These are phyloP conservation scores for Lerista edwardsae DNA, from an alignment of 2,797 vertebrate species.

Conservation along the genomic window DNA sequence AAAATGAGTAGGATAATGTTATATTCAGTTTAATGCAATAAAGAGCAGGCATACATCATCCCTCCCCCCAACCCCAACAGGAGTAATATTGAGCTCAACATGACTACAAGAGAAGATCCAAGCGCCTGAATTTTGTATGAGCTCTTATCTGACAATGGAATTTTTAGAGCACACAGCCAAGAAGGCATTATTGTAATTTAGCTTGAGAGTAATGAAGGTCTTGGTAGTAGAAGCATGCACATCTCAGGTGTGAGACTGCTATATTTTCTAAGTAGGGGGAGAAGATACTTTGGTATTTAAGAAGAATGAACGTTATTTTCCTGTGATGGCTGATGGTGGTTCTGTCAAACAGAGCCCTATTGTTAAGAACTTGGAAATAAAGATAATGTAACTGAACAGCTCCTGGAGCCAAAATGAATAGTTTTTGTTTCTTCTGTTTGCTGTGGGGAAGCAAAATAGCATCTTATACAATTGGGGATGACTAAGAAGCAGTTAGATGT, in stretches of 20 bases:
- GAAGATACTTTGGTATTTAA: constrained; percentile 17
- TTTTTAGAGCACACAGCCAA: constrained; percentile 46
- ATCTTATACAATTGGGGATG: constrained; percentile 5
- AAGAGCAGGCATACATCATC: constrained; percentile 60
- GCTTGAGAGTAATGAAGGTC: constrained; percentile 30
- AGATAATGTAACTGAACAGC: constrained; percentile 23
- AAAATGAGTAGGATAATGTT: constrained; percentile 64
- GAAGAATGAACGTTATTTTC: constrained; percentile 15
- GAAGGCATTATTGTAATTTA: constrained; percentile 27
- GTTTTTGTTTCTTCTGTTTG: constrained; percentile 34
- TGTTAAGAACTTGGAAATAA: constrained; percentile 45
- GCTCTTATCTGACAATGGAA: constrained; percentile 45
- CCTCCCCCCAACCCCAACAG: constrained; percentile 41
- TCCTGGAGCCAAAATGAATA: constrained; percentile 35
- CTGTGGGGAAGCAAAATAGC: background rate
- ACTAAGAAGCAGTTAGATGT: background rate
- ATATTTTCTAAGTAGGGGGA: constrained; percentile 31
- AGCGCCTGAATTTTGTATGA: constrained; percentile 72
- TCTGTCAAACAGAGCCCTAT: constrained; percentile 30
- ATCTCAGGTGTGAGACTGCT: constrained; percentile 1
- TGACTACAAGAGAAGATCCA: constrained; percentile 56
- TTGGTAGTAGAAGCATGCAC: constrained; percentile 28
- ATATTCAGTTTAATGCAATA: constrained; percentile 66
- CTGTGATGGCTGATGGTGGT: constrained; percentile 28
- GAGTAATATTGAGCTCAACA: constrained; percentile 46